phyloP scores from a whole-genome alignment of 2,888 invertebrate species.

The Chirona hameri region DNA sequence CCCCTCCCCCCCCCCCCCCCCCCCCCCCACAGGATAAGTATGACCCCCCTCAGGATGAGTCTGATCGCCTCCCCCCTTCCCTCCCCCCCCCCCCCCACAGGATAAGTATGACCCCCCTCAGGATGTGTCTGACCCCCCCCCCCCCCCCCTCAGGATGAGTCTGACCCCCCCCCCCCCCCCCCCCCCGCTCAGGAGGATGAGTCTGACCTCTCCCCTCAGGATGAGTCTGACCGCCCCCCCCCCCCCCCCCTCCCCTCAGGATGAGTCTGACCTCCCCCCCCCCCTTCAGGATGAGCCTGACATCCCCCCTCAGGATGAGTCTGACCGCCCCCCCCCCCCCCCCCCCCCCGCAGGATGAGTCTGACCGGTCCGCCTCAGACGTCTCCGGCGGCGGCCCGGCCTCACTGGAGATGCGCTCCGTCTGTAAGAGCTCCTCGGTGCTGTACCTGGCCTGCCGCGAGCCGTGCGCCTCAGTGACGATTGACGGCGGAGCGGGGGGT shows the following conservation, averaged over 20 bases:
- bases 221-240: background rate
- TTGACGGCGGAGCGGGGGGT: constrained; percentile 1
- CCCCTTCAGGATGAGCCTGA: background rate
- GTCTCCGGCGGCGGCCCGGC: too few relatives aligned
- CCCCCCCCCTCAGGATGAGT: background rate
- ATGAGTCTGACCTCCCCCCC: background rate
- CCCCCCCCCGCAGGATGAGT: too few relatives aligned
- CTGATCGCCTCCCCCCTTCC: too few relatives aligned
- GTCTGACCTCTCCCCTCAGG: background rate
- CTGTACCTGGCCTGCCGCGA: constrained; percentile 13
- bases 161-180: background rate
- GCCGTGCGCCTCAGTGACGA: background rate
- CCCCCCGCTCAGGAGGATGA: too few relatives aligned
- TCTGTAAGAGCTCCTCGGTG: constrained; percentile 23
- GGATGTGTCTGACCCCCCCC: too few relatives aligned
- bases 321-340: background rate
- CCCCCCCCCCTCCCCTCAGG: background rate
- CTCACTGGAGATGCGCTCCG: background rate
- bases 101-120: too few relatives aligned
- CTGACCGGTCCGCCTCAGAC: too few relatives aligned
- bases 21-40: too few relatives aligned
- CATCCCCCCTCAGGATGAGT: too few relatives aligned
- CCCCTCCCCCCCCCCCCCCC: too few relatives aligned
- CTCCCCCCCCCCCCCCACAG: too few relatives aligned
- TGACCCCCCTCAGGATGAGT: too few relatives aligned